Conservation (phyloP, 1,140 invertebrate genomes). For the Drosophila pallidifrons region DNA sequence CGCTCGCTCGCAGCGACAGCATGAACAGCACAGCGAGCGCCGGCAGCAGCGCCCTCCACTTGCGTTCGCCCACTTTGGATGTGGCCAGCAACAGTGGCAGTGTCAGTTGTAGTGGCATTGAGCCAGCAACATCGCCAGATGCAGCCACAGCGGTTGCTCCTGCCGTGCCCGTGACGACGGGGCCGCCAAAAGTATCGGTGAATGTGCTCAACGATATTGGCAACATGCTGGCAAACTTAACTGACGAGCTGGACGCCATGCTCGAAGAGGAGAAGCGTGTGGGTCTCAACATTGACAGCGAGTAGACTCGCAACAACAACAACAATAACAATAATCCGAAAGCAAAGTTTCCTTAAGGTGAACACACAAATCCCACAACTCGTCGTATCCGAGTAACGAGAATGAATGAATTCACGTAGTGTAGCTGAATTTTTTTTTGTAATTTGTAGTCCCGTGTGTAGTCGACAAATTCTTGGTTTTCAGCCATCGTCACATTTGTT, state of each 20-base stretch:
- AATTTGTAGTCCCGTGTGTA: slow-evolving; percentile 6
- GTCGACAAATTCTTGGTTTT: slow-evolving; percentile 32
- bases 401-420: slow-evolving; percentile 50
- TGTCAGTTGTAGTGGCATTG: slow-evolving; percentile 4
- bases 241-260: slow-evolving; percentile 97
- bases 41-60: slow-evolving; percentile 67
- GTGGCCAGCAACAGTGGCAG: slow-evolving; percentile 19
- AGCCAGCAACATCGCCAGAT: slow-evolving; percentile 28
- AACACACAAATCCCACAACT: slow-evolving; percentile 17
- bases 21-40: slow-evolving; percentile 74
- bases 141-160: slow-evolving; percentile 9
- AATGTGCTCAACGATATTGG: slow-evolving; percentile 98
- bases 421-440: slow-evolving; percentile 72
- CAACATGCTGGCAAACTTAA: slow-evolving; percentile 97
- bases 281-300: slow-evolving; percentile 88
- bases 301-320: slow-evolving; percentile 48
- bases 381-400: neutral
- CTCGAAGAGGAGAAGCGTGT: slow-evolving; percentile 95
- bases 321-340: slow-evolving; percentile 48
- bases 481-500: slow-evolving; percentile 52
- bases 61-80: slow-evolving; percentile 79
- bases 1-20: slow-evolving; percentile 73
- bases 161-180: slow-evolving; percentile 8
- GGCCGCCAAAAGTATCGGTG: slow-evolving; percentile 88
- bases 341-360: slow-evolving; percentile 61